Percentiles rank a stretch among this genome's conserved stretches.
These are phyloP conservation scores for Neosilurus mollespiculum DNA, from an alignment of 2,797 vertebrate genomes.

Conservation along the genomic window DNA sequence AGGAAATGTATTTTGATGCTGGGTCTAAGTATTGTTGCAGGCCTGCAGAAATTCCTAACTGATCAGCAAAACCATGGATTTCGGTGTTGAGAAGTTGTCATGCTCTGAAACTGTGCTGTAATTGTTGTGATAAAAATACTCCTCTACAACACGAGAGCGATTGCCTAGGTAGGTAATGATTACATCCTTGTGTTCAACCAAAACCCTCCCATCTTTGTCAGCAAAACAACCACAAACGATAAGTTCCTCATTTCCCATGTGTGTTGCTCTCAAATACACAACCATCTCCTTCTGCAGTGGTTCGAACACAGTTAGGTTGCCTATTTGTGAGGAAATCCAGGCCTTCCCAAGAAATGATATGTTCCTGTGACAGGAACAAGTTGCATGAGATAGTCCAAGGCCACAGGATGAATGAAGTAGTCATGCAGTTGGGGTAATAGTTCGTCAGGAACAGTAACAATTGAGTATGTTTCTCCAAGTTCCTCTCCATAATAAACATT, in stretches of 20 bases:
- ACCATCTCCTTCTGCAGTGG: constrained; percentile 82
- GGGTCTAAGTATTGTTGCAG: constrained; percentile 72
- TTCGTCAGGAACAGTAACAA: constrained; percentile 72
- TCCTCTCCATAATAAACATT: constrained; percentile 78
- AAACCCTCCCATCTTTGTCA: constrained; percentile 74
- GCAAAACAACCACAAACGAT: constrained; percentile 82
- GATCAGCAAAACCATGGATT: constrained; percentile 77
- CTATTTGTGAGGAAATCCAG: constrained; percentile 77
- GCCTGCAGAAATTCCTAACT: constrained; percentile 69
- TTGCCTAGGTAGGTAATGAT: constrained; percentile 72
- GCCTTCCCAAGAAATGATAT: constrained; percentile 58
- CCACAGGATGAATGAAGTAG: constrained; percentile 81
- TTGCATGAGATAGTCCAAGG: constrained; percentile 83
- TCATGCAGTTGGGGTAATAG: constrained; percentile 70
- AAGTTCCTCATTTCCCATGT: constrained; percentile 66
- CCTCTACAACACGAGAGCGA: constrained; percentile 66
- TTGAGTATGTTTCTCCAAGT: constrained; percentile 75
- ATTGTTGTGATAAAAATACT: constrained; percentile 78
- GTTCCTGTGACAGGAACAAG: constrained; percentile 69
- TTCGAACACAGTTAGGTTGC: constrained; percentile 74
- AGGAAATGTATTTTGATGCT: constrained; percentile 54
- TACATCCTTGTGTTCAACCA: constrained; percentile 77
- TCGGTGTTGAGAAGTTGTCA: constrained; percentile 49
- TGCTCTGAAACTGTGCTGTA: constrained; percentile 63
- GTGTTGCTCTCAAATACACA: constrained; percentile 75